phyloP scores from a whole-genome alignment of 2,113 vertebrate genomes.

The Dryoscopus gambensis region DNA sequence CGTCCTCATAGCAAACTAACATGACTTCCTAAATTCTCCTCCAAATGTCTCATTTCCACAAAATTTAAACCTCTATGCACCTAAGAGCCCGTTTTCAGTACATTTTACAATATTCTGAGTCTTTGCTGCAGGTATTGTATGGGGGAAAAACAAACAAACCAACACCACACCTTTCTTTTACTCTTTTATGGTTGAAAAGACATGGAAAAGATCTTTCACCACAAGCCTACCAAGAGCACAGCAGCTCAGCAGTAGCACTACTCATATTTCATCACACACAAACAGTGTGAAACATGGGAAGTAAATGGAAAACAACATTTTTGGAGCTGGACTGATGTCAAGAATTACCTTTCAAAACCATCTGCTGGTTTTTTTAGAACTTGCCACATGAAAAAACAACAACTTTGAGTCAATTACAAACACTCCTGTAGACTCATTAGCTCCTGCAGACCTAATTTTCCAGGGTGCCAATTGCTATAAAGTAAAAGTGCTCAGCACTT shows the following conservation, averaged over 20 bases:
- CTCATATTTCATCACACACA: not conserved
- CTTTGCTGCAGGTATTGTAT: not conserved
- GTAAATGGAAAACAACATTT: slow-evolving; percentile 4
- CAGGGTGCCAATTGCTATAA: not conserved
- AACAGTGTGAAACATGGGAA: not conserved
- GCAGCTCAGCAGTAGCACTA: not conserved
- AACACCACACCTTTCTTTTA: not conserved
- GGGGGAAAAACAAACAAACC: not conserved
- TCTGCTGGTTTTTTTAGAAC: not conserved
- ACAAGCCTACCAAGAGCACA: not conserved
- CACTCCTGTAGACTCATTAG: not conserved
- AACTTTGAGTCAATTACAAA: not conserved
- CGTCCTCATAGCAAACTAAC: not conserved
- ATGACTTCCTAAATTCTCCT: not conserved
- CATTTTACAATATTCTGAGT: not conserved
- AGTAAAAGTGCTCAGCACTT: not conserved
- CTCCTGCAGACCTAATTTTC: not conserved
- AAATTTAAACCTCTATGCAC: not conserved
- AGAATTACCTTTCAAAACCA: not conserved
- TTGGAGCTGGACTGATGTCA: not conserved
- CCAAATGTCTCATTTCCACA: not conserved
- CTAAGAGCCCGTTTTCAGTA: not conserved
- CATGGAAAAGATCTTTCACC: slow-evolving; percentile 1
- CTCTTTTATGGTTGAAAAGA: not conserved
- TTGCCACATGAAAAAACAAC: slow-evolving; percentile 2